These are phyloP conservation scores for Rhynchotus rufescens DNA, from an alignment of 2,797 vertebrate species.

Conservation along the genomic window DNA sequence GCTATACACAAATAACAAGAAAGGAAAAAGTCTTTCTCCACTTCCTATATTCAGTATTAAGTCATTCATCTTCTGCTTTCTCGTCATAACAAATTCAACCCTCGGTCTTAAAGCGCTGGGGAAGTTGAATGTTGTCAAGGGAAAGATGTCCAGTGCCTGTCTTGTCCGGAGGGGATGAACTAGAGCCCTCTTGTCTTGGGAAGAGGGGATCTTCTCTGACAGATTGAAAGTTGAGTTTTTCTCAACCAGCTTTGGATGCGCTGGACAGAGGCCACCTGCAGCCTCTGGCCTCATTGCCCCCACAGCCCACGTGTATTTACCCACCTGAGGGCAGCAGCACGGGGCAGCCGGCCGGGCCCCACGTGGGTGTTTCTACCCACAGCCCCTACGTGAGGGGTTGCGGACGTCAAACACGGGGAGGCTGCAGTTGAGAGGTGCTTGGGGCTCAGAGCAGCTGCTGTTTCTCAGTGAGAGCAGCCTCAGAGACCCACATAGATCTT, in stretches of 20 bases:
- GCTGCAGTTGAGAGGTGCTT: background rate
- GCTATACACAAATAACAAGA: background rate
- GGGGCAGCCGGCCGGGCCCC: background rate
- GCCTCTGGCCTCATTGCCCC: background rate
- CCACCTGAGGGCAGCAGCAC: background rate
- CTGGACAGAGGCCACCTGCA: background rate
- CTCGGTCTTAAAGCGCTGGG: background rate
- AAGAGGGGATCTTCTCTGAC: background rate
- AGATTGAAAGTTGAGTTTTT: background rate
- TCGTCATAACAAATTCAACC: background rate
- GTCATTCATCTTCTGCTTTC: background rate
- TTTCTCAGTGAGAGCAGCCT: background rate
- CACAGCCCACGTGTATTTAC: fast-evolving
- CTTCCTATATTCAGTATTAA: background rate
- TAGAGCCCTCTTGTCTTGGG: background rate
- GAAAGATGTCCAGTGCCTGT: background rate
- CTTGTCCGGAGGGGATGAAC: background rate
- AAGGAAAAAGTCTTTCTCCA: background rate
- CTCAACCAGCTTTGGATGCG: background rate
- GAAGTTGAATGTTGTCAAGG: background rate
- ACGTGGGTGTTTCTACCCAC: fast-evolving
- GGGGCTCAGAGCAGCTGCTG: background rate
- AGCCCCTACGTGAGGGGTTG: background rate
- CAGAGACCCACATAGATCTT: background rate
- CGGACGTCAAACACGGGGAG: background rate